A percentile compares a stretch with the other conserved stretches of the same genome.
Conservation (phyloP, 2,113 vertebrate genomes). For the Ellobius talpinus region DNA sequence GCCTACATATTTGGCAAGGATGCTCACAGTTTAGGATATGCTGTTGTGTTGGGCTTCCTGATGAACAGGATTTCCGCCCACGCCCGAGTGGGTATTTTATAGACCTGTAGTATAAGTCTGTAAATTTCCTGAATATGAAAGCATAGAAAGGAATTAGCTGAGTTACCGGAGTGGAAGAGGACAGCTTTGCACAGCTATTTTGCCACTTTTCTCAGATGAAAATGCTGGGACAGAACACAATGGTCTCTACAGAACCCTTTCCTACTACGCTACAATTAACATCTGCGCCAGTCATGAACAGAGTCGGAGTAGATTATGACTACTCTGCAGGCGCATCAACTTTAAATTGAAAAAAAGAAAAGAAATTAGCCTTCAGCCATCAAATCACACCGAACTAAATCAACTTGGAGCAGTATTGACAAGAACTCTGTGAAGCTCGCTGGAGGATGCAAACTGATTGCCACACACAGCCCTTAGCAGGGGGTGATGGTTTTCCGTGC, state of each 20-base stretch:
- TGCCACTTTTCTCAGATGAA: not conserved
- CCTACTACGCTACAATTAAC: not conserved
- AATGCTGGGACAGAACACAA: not conserved
- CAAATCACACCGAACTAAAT: conserved; percentile 27
- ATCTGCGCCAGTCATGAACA: not conserved
- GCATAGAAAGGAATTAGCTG: not conserved
- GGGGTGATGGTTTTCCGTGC: conserved; percentile 55
- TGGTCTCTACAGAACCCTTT: not conserved
- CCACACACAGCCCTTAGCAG: conserved; percentile 15
- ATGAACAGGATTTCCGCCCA: not conserved
- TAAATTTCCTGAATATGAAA: not conserved
- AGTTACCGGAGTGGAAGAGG: not conserved
- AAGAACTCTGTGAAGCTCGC: conserved; percentile 38
- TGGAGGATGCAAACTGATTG: conserved; percentile 29
- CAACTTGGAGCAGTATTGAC: not conserved
- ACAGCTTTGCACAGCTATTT: not conserved
- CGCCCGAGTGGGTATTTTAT: not conserved
- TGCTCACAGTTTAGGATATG: not conserved
- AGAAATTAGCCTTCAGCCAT: conserved; percentile 3
- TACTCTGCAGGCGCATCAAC: not conserved
- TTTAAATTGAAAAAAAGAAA: conserved; percentile 31
- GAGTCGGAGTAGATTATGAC: not conserved
- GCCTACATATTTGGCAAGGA: conserved; percentile 3
- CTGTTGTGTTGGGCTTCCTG: not conserved
- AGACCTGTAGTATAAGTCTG: not conserved